These are phyloP conservation scores for Wasmannia auropunctata DNA, from an alignment of 1,140 invertebrate genomes.

Conservation along the genomic window DNA sequence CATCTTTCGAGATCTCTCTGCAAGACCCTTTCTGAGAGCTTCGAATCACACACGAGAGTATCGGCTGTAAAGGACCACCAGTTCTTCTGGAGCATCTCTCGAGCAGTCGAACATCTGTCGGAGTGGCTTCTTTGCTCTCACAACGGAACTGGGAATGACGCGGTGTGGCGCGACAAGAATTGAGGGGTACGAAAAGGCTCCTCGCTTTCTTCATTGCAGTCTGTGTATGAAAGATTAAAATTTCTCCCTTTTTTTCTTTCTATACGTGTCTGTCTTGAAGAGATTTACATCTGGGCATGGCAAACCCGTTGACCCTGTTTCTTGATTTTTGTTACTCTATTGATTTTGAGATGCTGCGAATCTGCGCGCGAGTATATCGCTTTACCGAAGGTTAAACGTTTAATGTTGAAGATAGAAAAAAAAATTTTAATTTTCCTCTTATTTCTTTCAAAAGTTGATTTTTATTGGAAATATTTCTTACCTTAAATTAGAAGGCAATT, in stretches of 20 bases:
- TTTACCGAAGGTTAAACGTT: background rate
- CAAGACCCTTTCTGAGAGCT: conserved; percentile 5
- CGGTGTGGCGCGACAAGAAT: conserved; percentile 66
- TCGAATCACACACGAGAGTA: conserved; percentile 44
- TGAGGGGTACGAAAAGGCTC: conserved; percentile 69
- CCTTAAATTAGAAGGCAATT: background rate
- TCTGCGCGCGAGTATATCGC: background rate
- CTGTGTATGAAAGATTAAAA: conserved; percentile 67
- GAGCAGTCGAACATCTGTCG: conserved; percentile 73
- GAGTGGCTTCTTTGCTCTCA: conserved; percentile 67
- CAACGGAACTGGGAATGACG: conserved; percentile 59
- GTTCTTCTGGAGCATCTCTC: conserved; percentile 69
- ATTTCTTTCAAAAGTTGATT: background rate
- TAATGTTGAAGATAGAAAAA: background rate
- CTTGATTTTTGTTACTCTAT: background rate
- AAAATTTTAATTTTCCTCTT: background rate
- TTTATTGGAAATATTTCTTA: background rate
- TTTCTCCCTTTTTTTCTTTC: background rate
- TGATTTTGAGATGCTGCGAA: background rate
- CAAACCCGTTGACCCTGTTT: background rate
- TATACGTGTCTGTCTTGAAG: background rate
- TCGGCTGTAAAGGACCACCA: conserved; percentile 68
- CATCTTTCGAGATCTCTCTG: conserved; percentile 26
- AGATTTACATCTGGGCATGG: background rate
- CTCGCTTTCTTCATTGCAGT: conserved; percentile 59